These are phyloP conservation scores for Corythornis vintsioides DNA, from an alignment of 2,113 vertebrate species.

Conservation along the genomic window DNA sequence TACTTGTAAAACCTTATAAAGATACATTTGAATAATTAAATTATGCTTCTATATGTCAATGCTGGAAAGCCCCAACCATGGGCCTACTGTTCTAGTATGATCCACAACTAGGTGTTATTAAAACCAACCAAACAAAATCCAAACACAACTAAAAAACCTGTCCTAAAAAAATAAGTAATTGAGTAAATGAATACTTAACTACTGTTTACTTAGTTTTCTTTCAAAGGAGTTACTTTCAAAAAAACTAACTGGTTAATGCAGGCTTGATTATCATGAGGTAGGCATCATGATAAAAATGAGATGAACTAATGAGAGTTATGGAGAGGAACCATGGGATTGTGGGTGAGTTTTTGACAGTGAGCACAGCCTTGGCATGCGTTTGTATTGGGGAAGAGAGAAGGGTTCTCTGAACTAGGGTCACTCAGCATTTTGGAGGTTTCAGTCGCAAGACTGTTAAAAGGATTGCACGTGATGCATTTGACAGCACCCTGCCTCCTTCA, in stretches of 20 bases:
- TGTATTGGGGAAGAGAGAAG: background rate
- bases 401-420: background rate
- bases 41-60: rapidly evolving
- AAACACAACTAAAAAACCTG: background rate
- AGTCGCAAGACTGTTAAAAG: background rate
- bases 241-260: too few relatives aligned
- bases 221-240: background rate
- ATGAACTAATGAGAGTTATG: background rate
- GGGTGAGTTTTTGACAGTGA: background rate
- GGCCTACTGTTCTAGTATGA: background rate
- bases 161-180: background rate
- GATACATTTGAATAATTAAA: background rate
- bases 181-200: background rate
- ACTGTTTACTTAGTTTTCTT: background rate
- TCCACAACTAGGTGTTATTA: background rate
- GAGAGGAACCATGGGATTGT: background rate
- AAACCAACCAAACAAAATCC: background rate
- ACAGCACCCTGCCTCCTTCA: background rate
- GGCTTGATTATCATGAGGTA: background rate
- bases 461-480: background rate
- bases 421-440: background rate
- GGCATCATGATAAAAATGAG: background rate
- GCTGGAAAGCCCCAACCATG: background rate
- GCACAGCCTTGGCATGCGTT: rapidly evolving
- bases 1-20: background rate